Evolutionary conservation across 2,113 vertebrate species (phyloP).

Genomic region (Zapornia atra): DNA sequence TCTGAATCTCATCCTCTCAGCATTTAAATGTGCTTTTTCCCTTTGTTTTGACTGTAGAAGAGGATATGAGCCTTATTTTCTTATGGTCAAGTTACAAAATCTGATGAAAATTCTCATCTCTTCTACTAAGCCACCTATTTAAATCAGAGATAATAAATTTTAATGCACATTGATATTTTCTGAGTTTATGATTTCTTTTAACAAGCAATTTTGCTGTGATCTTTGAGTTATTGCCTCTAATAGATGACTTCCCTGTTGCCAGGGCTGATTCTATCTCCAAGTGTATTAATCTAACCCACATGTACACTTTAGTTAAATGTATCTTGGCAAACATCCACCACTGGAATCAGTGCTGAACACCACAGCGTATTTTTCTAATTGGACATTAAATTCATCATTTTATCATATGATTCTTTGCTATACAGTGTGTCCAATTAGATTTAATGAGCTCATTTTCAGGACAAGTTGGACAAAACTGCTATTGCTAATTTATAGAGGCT

Average conservation of each 20-base stretch:
- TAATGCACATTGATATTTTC: slow-evolving; percentile 35
- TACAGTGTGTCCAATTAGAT: neutral
- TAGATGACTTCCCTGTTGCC: slow-evolving; percentile 40
- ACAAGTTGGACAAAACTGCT: neutral
- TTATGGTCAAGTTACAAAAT: neutral
- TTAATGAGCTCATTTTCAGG: slow-evolving; percentile 24
- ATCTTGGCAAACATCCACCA: slow-evolving; percentile 49
- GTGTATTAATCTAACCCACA: slow-evolving; percentile 6
- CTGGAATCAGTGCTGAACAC: neutral
- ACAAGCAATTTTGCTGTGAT: slow-evolving; percentile 42
- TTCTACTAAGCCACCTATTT: slow-evolving; percentile 22
- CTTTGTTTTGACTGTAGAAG: neutral
- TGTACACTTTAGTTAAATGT: slow-evolving; percentile 34
- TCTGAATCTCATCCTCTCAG: neutral
- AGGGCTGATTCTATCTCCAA: slow-evolving; percentile 39
- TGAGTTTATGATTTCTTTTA: slow-evolving; percentile 37
- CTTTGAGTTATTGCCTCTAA: slow-evolving; percentile 54
- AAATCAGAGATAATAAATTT: slow-evolving; percentile 31
- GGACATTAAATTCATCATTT: slow-evolving; percentile 2
- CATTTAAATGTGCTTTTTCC: neutral
- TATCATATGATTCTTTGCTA: slow-evolving; percentile 24
- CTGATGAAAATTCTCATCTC: neutral
- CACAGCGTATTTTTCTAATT: slow-evolving; percentile 35
- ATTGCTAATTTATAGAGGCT: neutral
- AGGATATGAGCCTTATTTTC: neutral